Percentiles rank a stretch among this genome's conserved stretches.
phyloP scores from a whole-genome alignment of 1,140 invertebrate species.

The Neodiprion lecontei region DNA sequence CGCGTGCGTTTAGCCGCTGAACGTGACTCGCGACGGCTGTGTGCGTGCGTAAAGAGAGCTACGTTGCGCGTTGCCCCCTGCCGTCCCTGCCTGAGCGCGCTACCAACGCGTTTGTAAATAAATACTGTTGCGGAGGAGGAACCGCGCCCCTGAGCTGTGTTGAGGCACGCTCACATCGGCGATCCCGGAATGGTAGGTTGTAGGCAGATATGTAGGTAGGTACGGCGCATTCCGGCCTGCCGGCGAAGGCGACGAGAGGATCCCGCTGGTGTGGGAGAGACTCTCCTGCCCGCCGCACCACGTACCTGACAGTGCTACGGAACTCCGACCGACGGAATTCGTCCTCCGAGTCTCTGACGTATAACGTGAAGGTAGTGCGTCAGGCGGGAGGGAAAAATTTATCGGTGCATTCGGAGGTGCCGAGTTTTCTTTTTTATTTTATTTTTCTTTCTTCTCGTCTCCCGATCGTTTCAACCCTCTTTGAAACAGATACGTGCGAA shows the following conservation, averaged over 20 bases:
- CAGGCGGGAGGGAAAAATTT: background rate
- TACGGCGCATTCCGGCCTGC: slow-evolving; percentile 44
- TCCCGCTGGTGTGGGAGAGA: background rate
- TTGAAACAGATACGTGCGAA: no score
- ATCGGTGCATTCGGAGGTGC: no score
- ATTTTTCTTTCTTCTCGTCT: no score
- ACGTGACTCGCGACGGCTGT: background rate
- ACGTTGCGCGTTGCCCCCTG: background rate
- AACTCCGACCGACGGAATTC: slow-evolving; percentile 4
- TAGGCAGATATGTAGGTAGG: slow-evolving; percentile 21
- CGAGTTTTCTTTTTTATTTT: no score
- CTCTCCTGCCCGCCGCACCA: background rate
- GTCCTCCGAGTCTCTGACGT: slow-evolving; percentile 26
- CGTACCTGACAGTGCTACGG: background rate
- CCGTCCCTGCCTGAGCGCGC: no score
- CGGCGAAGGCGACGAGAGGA: slow-evolving; percentile 9
- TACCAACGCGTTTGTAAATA: background rate
- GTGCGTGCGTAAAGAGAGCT: background rate
- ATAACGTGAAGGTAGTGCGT: slow-evolving; percentile 7
- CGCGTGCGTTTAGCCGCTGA: slow-evolving; percentile 5
- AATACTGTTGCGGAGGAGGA: background rate
- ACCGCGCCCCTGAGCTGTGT: background rate
- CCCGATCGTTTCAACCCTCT: no score
- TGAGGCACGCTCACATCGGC: background rate
- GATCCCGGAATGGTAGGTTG: slow-evolving; percentile 22